A percentile compares a stretch with the other conserved stretches of the same genome.
Evolutionary conservation across 1,140 invertebrate genomes (phyloP).

Genomic region (Anastrepha ludens): DNA sequence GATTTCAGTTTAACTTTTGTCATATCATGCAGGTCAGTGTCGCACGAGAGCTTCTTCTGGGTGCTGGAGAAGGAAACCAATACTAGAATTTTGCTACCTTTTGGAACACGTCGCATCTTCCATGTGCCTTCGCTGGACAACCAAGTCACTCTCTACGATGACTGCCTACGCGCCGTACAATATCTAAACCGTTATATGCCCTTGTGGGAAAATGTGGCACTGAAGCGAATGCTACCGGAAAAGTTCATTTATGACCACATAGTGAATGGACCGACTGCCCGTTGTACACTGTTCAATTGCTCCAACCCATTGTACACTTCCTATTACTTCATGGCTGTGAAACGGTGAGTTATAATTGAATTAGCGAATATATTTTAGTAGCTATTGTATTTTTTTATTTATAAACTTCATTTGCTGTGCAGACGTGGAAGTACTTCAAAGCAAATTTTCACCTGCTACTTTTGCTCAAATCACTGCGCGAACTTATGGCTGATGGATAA

Average conservation of each 20-base stretch:
- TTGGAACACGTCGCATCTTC: conserved; percentile 66
- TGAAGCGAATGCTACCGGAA: conserved; percentile 66
- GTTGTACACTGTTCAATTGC: conserved; percentile 67
- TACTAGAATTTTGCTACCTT: conserved; percentile 62
- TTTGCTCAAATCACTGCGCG: conserved; percentile 67
- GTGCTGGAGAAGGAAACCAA: conserved; percentile 64
- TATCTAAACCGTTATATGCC: conserved; percentile 63
- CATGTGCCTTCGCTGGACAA: conserved; percentile 67
- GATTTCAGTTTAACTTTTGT: background rate
- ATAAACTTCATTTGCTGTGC: background rate
- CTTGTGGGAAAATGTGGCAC: conserved; percentile 64
- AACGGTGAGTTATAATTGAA: conserved; percentile 63
- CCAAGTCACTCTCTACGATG: conserved; percentile 68
- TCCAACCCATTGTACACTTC: conserved; percentile 68
- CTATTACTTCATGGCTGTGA: conserved; percentile 73
- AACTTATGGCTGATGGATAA: conserved; percentile 64
- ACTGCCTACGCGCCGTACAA: conserved; percentile 67
- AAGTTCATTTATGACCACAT: conserved; percentile 68
- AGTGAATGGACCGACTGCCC: conserved; percentile 67
- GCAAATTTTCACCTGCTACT: conserved; percentile 71
- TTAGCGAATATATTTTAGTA: conserved; percentile 13
- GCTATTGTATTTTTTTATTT: too few relatives aligned
- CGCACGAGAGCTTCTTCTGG: conserved; percentile 61
- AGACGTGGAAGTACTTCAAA: conserved; percentile 70
- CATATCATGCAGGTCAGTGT: conserved; percentile 19